Evolutionary conservation across 2,888 invertebrate genomes (phyloP).

Genomic region (Orthosia incerta): DNA sequence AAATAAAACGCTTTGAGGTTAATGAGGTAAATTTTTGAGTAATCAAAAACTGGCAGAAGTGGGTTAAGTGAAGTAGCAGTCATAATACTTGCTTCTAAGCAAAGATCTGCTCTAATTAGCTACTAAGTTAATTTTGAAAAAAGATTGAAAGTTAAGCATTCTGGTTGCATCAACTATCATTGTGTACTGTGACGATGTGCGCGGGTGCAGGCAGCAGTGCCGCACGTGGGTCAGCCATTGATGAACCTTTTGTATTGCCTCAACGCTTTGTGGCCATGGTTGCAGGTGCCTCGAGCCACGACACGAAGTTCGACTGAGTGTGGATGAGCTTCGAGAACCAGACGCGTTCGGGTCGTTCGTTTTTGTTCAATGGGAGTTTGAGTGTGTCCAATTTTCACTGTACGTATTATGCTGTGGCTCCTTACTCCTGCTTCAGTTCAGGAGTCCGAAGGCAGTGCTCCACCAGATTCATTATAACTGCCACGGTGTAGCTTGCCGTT

Average conservation of each 20-base stretch:
- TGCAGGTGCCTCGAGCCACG: constrained; percentile 53
- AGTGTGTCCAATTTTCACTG: background rate
- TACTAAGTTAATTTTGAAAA: background rate
- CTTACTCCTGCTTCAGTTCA: constrained; percentile 4
- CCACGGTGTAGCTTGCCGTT: constrained; percentile 39
- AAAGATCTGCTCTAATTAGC: background rate
- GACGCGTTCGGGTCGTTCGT: constrained; percentile 43
- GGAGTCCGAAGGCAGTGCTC: constrained; percentile 1
- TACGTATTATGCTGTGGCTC: background rate
- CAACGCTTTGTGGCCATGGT: constrained; percentile 35
- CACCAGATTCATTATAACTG: background rate
- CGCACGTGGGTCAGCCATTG: constrained; percentile 13
- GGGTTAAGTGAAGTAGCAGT: background rate
- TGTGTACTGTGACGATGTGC: constrained; percentile 7
- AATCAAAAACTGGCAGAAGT: background rate
- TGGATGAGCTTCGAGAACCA: constrained; percentile 40
- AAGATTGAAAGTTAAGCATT: constrained; percentile 6
- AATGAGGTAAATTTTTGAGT: background rate
- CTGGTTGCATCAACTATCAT: constrained; percentile 36
- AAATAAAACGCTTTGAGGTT: background rate
- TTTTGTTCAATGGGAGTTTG: constrained; percentile 19
- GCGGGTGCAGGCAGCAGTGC: too few relatives aligned
- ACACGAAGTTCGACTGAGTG: constrained; percentile 26
- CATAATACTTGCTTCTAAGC: background rate
- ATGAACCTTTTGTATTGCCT: constrained; percentile 18